phyloP scores from a whole-genome alignment of 2,888 invertebrate genomes.

The Trachelus tabidus region DNA sequence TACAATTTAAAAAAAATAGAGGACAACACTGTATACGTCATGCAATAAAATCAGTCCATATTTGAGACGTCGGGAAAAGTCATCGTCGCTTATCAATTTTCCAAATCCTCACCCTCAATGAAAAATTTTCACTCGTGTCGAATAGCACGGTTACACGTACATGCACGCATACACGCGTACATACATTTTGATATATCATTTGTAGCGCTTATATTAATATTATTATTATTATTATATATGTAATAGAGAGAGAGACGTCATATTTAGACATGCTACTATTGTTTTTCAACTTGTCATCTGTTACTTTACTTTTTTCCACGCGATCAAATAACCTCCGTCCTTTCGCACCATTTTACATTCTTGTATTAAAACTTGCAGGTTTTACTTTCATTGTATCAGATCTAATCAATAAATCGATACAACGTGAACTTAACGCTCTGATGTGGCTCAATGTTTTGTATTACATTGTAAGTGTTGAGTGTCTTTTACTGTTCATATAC shows the following conservation, averaged over 20 bases:
- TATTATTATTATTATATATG: background rate
- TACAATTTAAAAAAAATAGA: background rate
- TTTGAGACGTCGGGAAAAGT: background rate
- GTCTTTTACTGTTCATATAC: background rate
- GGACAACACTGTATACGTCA: background rate
- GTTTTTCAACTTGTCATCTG: background rate
- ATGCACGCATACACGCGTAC: background rate
- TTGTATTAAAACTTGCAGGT: background rate
- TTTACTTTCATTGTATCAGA: background rate
- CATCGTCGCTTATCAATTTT: background rate
- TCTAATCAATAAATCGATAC: background rate
- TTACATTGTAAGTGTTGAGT: background rate
- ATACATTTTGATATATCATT: background rate
- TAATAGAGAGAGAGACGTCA: background rate
- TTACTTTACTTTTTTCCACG: background rate
- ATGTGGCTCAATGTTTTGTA: background rate
- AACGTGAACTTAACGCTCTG: background rate
- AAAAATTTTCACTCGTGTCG: background rate
- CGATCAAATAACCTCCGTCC: background rate
- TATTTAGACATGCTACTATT: background rate
- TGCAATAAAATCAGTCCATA: background rate
- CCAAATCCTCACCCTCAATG: background rate
- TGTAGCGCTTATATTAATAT: background rate
- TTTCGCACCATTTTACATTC: background rate
- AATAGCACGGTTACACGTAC: background rate